These are phyloP conservation scores for Megaleporinus macrocephalus DNA, from an alignment of 2,113 vertebrate genomes.

Conservation along the genomic window DNA sequence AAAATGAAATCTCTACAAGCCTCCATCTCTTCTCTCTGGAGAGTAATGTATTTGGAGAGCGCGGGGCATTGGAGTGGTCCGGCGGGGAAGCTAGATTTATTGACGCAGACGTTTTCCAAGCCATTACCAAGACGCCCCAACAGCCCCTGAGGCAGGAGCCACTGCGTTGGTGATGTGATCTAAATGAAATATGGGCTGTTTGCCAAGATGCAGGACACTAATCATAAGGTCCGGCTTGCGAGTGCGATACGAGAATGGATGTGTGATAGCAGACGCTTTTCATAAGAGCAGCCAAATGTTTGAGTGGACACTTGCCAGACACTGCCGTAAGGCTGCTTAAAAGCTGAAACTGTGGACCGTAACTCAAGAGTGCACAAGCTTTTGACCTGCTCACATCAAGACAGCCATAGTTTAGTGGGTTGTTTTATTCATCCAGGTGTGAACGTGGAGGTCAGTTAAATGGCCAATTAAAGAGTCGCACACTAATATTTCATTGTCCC, in stretches of 20 bases:
- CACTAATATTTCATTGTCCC: too few species aligned
- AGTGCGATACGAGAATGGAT: conserved; percentile 4
- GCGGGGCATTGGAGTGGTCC: conserved; percentile 45
- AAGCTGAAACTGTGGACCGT: background rate
- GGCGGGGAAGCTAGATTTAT: conserved; percentile 66
- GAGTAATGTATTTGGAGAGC: conserved; percentile 63
- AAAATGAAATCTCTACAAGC: conserved; percentile 64
- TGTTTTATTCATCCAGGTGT: background rate
- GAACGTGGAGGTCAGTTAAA: background rate
- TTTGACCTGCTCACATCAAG: conserved; percentile 13
- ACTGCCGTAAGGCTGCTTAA: background rate
- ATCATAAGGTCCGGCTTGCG: conserved; percentile 49
- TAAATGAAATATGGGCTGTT: conserved; percentile 59
- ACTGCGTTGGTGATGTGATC: conserved; percentile 55
- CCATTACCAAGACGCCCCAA: conserved; percentile 63
- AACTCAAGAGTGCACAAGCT: background rate
- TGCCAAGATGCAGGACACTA: conserved; percentile 56
- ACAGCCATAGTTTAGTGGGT: background rate
- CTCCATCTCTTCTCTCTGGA: conserved; percentile 55
- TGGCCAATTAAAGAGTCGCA: too few species aligned
- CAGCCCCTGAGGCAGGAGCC: conserved; percentile 57
- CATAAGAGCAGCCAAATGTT: conserved; percentile 5
- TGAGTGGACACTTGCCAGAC: conserved; percentile 26
- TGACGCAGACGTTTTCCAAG: conserved; percentile 65
- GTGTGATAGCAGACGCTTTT: background rate